Base-by-base conservation (phyloP, 2,113 vertebrate species). In the Elephantulus edwardii region DNA sequence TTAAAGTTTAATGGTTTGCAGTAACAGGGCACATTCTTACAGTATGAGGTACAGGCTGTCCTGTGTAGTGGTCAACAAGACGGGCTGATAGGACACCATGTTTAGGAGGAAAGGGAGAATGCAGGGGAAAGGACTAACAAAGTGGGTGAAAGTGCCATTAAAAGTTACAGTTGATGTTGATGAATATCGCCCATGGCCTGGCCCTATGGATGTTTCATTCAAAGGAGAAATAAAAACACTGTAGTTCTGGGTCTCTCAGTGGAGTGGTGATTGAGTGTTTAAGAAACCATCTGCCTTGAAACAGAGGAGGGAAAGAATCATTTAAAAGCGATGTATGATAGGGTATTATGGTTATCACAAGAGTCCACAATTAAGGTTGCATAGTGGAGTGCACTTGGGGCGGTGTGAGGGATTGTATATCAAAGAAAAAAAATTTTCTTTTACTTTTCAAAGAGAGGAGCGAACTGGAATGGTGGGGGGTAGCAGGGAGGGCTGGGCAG, bases 1-100 rank as follows among this genome's bases (percentile, higher is more conserved):
- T 81, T 86, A 83, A 77, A 83, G 50, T 92, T 88, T 91, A 94
- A 90, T 40, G 80, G 82, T 68, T 77, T 88, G 71, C 58, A 78
- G 76, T 54, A 72, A 33, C 14, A 26, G 24, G 38, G 48, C 30
- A 79, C 81, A 89, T 91, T 94, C 82, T 89, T 85, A 48, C 8
- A 6, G 56, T 26, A 24, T 12, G 56, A 91, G 44, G 74, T 76
- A 81, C 10, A 19, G 62, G 60, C 71, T 28, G 88, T 90, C 81
- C 76, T 33, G 46, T 40, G 2, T 8, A 62, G 72, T 80, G 42
- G 81, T 58, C 56, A 76, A 58, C 50, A 79, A 76, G 86, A 48
- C 46, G 26, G 20, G 66, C 76, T 66, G 44, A 60, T 6, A 6
- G 3, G 88, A 89, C 80, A 71, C 76, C 60, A 17, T 68, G 88